phyloP scores from a whole-genome alignment of 2,888 invertebrate genomes.

The Tinea semifulvella region DNA sequence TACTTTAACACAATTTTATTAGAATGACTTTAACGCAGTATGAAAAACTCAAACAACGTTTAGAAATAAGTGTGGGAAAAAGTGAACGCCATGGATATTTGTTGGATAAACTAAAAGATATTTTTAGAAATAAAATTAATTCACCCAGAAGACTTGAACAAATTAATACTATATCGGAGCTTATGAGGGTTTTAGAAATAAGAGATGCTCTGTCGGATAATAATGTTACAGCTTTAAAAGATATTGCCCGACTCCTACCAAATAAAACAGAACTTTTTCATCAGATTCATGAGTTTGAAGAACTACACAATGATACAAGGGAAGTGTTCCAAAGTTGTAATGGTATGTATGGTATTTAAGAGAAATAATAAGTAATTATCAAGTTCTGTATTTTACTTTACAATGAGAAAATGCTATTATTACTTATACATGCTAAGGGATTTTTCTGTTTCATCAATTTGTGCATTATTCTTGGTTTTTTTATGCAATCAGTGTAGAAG shows the following conservation, averaged over 20 bases:
- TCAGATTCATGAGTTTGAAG: constrained; percentile 37
- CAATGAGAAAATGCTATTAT: no score
- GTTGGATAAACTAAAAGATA: constrained; percentile 36
- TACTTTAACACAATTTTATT: no score
- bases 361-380: no score
- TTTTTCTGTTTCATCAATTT: no score
- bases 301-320: background rate
- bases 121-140: constrained; percentile 43
- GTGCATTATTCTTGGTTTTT: no score
- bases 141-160: constrained; percentile 45
- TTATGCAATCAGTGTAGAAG: no score
- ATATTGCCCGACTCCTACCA: constrained; percentile 33
- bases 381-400: no score
- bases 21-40: constrained; percentile 48
- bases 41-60: constrained; percentile 24
- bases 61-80: constrained; percentile 31
- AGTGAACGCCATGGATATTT: constrained; percentile 34
- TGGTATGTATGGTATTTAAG: no score
- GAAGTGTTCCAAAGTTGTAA: no score
- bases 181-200: constrained; percentile 43
- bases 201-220: constrained; percentile 44
- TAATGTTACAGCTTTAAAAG: constrained; percentile 38
- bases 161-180: constrained; percentile 36
- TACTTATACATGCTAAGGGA: no score
- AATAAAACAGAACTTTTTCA: constrained; percentile 29